Base-by-base conservation (phyloP, 2,797 vertebrate species). In the Paedocypris micromegethes region DNA sequence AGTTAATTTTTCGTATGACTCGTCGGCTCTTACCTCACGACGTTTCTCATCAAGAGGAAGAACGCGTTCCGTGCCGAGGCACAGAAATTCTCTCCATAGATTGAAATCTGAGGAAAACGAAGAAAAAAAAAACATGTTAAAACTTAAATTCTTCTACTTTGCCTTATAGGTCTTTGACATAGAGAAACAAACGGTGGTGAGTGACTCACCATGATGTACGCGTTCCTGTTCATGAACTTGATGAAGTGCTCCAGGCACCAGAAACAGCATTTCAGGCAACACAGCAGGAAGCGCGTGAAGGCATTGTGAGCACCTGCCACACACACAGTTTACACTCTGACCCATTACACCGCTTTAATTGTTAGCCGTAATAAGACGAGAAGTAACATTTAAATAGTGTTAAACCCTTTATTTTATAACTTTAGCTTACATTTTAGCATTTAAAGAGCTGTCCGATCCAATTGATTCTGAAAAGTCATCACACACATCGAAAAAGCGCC, bases 41-140 rank as follows among this genome's bases (percentile, higher is more conserved):
- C 84, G 43, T 99, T 99, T 83, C 96, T 91, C 94, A 98, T 97
- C 74, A 99, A 84, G 75, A 99, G 85, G 77, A 89, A 93, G 86
- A 98, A 97, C 1, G 95, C 94, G 2, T 98, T 91, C 80, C 82
- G 94, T 55, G 96, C 93, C 0, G 96, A 96, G 3, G 86, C 88
- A 81, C 94, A 98, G 89, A 98, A 99, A 86, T 88, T 95, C 85
- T 92, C 94, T 74, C 96, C 96, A 46, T 97, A 94, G 82, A 99
- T 92, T 77, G 95, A 95, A 82, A 99, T 94, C 96, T 99, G 84
- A 73, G 79, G 81, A 79, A 45, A 53, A 5, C 75, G 64, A 69
- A 6, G 5, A 52, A 9, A 53, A 64, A 3, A 5, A 42, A 53
- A 48, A n/a, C 4, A 54, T 6, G 46, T 44, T 9, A 50, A 3